Conservation (phyloP, 2,888 invertebrate genomes). For the Eupithecia inturbata region DNA sequence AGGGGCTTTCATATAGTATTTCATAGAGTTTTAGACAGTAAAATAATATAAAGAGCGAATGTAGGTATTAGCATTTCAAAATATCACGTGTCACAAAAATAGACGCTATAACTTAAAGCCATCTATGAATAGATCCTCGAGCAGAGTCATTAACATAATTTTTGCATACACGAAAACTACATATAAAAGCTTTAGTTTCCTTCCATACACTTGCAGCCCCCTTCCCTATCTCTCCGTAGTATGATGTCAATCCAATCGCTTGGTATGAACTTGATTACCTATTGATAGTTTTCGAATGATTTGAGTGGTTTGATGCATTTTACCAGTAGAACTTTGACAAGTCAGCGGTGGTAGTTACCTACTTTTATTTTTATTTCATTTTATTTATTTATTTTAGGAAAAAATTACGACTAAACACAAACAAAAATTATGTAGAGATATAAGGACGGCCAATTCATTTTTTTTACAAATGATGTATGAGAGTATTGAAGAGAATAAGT, state of each 20-base stretch:
- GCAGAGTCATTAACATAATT: background rate
- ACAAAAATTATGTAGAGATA: too few relatives aligned
- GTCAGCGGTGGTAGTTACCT: background rate
- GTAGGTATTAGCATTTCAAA: background rate
- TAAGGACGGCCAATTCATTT: too few relatives aligned
- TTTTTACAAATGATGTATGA: too few relatives aligned
- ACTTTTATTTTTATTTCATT: too few relatives aligned
- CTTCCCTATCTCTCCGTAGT: background rate
- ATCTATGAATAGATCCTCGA: background rate
- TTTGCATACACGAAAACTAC: background rate
- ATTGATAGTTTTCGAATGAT: background rate
- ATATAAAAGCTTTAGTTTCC: background rate
- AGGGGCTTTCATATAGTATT: background rate
- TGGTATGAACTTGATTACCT: background rate
- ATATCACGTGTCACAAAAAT: background rate
- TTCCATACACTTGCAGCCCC: background rate
- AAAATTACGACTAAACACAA: too few relatives aligned
- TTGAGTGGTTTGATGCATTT: background rate
- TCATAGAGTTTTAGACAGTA: background rate
- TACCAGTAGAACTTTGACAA: background rate
- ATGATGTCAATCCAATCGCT: background rate
- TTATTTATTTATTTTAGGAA: too few relatives aligned
- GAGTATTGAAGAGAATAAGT: too few relatives aligned
- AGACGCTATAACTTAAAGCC: background rate
- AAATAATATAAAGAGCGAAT: background rate